A percentile compares a stretch with the other conserved stretches of the same genome.
Conservation (phyloP, 2,888 invertebrate genomes). For the Agrochola macilenta region DNA sequence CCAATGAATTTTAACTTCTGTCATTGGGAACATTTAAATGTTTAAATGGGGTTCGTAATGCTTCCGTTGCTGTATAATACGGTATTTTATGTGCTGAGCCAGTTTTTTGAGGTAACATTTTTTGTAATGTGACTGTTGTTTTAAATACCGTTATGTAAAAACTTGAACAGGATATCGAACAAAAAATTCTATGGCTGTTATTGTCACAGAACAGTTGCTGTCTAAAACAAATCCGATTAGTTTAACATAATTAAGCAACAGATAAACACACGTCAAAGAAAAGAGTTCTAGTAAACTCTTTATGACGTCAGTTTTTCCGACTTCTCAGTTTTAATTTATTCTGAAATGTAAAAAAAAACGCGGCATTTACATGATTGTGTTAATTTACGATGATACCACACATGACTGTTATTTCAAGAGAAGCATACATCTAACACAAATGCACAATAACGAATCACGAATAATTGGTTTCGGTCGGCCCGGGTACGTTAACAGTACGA, state of each 20-base stretch:
- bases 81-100: slow-evolving; percentile 61
- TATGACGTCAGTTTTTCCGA: background rate
- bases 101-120: slow-evolving; percentile 55
- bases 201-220: slow-evolving; percentile 42
- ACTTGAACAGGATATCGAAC: slow-evolving; percentile 59
- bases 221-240: slow-evolving; percentile 40
- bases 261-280: background rate
- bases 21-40: slow-evolving; percentile 83
- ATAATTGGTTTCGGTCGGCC: too few relatives aligned
- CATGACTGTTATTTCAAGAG: background rate
- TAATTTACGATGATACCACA: background rate
- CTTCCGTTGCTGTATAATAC: slow-evolving; percentile 73
- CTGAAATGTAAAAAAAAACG: background rate
- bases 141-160: slow-evolving; percentile 61
- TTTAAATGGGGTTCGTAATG: slow-evolving; percentile 79
- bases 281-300: background rate
- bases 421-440: background rate
- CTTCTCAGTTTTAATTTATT: background rate
- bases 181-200: slow-evolving; percentile 35
- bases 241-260: slow-evolving; percentile 3
- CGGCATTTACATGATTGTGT: background rate
- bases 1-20: slow-evolving; percentile 86
- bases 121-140: slow-evolving; percentile 33
- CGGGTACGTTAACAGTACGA: too few relatives aligned
- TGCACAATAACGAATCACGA: too few relatives aligned